Evolutionary conservation across 2,113 vertebrate species (phyloP), one percentile per base, ranked within the genome.

Genomic region (Nansenia antarctica): DNA sequence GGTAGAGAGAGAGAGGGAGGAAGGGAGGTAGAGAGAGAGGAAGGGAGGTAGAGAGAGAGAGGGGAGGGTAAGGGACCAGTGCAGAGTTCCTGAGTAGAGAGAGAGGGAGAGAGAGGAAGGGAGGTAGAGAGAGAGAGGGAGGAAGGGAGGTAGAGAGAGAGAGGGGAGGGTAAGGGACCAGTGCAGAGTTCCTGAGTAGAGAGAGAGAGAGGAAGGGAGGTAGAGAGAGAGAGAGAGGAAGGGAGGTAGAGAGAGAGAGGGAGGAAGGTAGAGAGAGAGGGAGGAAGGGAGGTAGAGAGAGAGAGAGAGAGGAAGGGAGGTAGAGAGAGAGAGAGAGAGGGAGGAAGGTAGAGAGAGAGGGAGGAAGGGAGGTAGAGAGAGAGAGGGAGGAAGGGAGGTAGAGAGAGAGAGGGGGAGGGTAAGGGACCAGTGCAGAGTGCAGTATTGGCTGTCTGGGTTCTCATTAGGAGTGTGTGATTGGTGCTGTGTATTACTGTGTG

Each of bases 401-500:
- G 53, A 63, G 72, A 68, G 81, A 9, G 35, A 37, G 35, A 9
- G 9, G 35, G 9, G 35, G 35, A 37, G 35, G 9, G 35, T 11
- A 14, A 39, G 37, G 35, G 35, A 37, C 5, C 5, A 9, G 35
- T 6, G 35, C 5, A 6, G 35, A 37, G 35, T n/a, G n/a, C n/a
- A n/a, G n/a, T n/a, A n/a, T n/a, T n/a, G n/a, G 7, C n/a, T 20
- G 45, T 20, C 5, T 22, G 45, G 6, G 20, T 49, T 49, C 20
- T 27, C 24, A 54, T 54, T 54, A 54, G 52, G 24, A 9, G 24
- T 27, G 2, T 12, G 3, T 59, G 27, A 31, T 20, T 32, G 57
- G 29, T 59, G 57, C 7, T 31, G 15, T 58, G n/a, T 59, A 12
- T 84, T 73, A 82, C 82, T 12, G 45, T 47, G 45, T 49, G 39